Conservation (phyloP, 2,113 vertebrate genomes). For the Cepphus grylle region DNA sequence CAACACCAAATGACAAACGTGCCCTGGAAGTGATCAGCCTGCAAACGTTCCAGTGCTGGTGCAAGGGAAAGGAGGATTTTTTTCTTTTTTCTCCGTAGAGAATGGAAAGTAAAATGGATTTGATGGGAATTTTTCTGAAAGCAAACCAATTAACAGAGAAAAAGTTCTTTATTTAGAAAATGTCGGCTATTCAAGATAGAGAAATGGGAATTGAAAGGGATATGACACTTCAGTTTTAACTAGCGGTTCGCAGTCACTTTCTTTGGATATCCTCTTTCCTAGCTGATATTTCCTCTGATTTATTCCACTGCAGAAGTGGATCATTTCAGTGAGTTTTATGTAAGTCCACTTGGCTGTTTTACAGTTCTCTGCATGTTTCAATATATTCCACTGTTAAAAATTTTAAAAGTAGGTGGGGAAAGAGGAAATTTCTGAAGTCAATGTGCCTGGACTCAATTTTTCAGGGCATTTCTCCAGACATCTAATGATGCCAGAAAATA, state of each 20-base stretch:
- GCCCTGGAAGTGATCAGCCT: neutral
- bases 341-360: slow-evolving; percentile 13
- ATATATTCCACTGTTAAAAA: slow-evolving; percentile 57
- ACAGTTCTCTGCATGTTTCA: slow-evolving; percentile 31
- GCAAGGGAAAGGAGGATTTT: neutral
- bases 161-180: neutral
- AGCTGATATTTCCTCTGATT: slow-evolving; percentile 28
- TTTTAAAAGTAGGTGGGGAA: slow-evolving; percentile 61
- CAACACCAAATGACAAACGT: neutral
- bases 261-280: neutral
- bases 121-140: neutral
- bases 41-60: neutral
- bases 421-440: slow-evolving; percentile 58
- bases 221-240: neutral
- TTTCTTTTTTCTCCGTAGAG: neutral
- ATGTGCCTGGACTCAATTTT: slow-evolving; percentile 27
- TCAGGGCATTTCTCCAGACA: slow-evolving; percentile 53
- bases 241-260: neutral
- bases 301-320: slow-evolving; percentile 6
- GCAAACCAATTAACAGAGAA: neutral
- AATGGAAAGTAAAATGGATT: neutral
- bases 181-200: neutral
- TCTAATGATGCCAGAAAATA: slow-evolving; percentile 46
- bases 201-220: neutral
- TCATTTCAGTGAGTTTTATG: slow-evolving; percentile 14